Evolutionary conservation across 2,113 vertebrate species (phyloP).

Genomic region (Carettochelys insculpta): DNA sequence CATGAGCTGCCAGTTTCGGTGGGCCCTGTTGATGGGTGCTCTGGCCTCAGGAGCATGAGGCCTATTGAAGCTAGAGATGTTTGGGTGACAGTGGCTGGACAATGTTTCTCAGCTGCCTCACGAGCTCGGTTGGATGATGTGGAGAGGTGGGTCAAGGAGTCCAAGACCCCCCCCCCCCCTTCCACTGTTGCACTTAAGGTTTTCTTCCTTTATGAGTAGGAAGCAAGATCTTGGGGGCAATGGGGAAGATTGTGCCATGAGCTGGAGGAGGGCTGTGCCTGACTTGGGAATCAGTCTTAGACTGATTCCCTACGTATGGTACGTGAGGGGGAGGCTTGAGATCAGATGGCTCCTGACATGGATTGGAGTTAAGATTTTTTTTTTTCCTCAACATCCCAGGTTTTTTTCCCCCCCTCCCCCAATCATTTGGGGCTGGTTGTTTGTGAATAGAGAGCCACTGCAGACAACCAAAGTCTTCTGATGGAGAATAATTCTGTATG

Average conservation of each 20-base stretch:
- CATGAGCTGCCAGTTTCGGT: too few species aligned
- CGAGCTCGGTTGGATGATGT: background rate
- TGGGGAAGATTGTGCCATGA: too few species aligned
- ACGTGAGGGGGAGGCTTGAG: background rate
- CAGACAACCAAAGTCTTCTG: background rate
- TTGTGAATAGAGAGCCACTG: too few species aligned
- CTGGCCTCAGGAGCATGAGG: too few species aligned
- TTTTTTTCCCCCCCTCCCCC: too few species aligned
- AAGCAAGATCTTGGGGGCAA: too few species aligned
- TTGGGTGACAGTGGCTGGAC: too few species aligned
- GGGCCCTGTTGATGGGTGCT: too few species aligned
- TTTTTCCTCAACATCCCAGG: background rate
- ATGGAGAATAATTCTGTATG: background rate
- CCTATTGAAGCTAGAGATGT: background rate
- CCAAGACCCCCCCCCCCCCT: background rate
- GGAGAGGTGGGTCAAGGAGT: background rate
- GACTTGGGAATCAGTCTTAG: background rate
- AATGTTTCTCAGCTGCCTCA: background rate
- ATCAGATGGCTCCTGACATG: background rate
- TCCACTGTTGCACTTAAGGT: too few species aligned
- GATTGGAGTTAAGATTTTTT: background rate
- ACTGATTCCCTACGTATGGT: background rate
- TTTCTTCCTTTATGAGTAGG: too few species aligned
- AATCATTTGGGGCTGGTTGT: background rate
- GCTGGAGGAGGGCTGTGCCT: background rate